phyloP scores from a whole-genome alignment of 2,888 invertebrate species.

The Villa cingulata region DNA sequence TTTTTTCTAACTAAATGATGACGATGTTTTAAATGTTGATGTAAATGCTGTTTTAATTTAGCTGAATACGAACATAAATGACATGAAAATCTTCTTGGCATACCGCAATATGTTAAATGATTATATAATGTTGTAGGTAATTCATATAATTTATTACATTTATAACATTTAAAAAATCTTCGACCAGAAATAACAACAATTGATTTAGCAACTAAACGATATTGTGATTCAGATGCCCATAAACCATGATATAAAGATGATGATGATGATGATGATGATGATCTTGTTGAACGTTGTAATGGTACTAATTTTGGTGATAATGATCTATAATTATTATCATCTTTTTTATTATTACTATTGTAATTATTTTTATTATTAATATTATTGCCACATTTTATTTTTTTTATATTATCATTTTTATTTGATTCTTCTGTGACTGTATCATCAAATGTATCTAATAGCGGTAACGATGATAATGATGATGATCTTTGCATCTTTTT shows the following conservation, averaged over 20 bases:
- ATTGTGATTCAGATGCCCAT: not conserved
- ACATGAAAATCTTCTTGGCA: slow-evolving; percentile 8
- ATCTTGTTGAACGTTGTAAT: too few relatives aligned
- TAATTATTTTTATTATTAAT: too few relatives aligned
- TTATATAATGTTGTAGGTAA: slow-evolving; percentile 9
- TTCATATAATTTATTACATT: slow-evolving; percentile 7
- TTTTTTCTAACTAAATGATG: slow-evolving; percentile 4
- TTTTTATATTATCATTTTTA: too few relatives aligned
- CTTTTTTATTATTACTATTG: too few relatives aligned
- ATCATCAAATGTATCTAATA: too few relatives aligned
- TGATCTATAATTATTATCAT: too few relatives aligned
- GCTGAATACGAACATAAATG: slow-evolving; percentile 10
- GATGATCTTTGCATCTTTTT: not conserved
- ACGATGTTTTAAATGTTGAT: slow-evolving; percentile 9
- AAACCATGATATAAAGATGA: too few relatives aligned
- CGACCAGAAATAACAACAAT: slow-evolving; percentile 3
- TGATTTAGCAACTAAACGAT: slow-evolving; percentile 6
- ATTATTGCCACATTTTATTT: too few relatives aligned
- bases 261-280: too few relatives aligned
- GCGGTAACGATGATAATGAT: not conserved
- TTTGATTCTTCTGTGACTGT: too few relatives aligned
- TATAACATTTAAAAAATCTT: slow-evolving; percentile 8
- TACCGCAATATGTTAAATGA: slow-evolving; percentile 10
- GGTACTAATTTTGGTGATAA: too few relatives aligned
- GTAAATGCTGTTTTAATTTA: slow-evolving; percentile 11